phyloP scores from a whole-genome alignment of 2,797 vertebrate species.

The Myotis findleyi region DNA sequence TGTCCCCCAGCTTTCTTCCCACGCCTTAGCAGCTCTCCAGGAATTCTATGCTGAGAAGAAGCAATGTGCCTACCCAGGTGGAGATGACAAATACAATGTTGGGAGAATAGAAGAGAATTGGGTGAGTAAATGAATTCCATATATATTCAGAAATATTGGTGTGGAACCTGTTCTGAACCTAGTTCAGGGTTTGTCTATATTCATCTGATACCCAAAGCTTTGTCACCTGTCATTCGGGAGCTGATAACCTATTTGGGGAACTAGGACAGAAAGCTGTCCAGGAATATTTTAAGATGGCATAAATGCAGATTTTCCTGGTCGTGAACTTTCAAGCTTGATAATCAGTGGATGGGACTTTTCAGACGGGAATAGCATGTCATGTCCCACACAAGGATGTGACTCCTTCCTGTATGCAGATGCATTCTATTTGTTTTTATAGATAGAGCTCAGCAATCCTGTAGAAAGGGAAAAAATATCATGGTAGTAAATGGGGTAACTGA shows the following conservation, averaged over 20 bases:
- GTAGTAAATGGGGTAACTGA: not conserved
- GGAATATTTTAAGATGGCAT: not conserved
- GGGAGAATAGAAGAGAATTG: constrained; percentile 95
- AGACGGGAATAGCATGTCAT: not conserved
- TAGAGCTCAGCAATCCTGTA: not conserved
- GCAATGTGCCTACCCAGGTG: constrained; percentile 62
- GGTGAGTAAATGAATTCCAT: constrained; percentile 87
- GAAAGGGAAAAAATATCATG: not conserved
- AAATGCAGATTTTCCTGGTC: not conserved
- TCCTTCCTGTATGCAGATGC: not conserved
- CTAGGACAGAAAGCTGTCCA: not conserved
- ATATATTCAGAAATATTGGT: not conserved
- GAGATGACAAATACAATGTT: constrained; percentile 86
- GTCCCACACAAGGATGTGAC: not conserved
- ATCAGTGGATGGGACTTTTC: not conserved
- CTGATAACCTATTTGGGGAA: not conserved
- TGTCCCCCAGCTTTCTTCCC: constrained; percentile 91
- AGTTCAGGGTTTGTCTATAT: not conserved
- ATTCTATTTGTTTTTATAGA: not conserved
- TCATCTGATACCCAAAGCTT: not conserved
- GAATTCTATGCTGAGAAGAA: constrained; percentile 93
- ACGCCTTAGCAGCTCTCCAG: constrained; percentile 93
- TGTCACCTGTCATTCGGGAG: not conserved
- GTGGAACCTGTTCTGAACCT: not conserved
- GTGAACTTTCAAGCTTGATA: not conserved